Evolutionary conservation across 2,888 invertebrate genomes (phyloP), one percentile per base, ranked within the genome.

Genomic region (Proisotoma minuta): DNA sequence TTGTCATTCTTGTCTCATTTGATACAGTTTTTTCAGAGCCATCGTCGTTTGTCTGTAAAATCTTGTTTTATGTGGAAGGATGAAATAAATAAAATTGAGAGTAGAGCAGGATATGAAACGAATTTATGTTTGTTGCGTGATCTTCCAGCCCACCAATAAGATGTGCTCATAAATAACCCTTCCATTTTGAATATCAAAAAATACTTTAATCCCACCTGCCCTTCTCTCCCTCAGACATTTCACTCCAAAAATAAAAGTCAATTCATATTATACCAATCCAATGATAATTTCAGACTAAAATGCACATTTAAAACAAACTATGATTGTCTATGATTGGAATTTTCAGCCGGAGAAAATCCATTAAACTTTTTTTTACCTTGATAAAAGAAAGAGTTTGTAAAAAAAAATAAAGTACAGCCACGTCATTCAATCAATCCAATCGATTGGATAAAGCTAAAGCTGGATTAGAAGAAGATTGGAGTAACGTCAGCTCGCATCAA

Each of bases 101-200:
- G n/a, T 5, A 20, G 24, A 50, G 50, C 23, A 20, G 22, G 20
- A 10, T 52, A 52, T 52, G 49, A 23, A 62, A 63, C 68, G 71
- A 71, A 72, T 63, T 72, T 69, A 72, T 72, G 69, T 60, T 49
- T 66, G 68, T 71, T 72, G 71, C 72, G 72, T 72, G 72, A 72
- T 71, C 68, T 70, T 68, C 60, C 53, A 65, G 71, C 69, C 63
- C 63, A 51, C 72, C 72, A 72, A 72, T 72, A 69, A 70, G 67
- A 72, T 64, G 57, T 70, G 63, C 68, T 68, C 70, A 68, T 68
- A 72, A 72, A 69, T 70, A 72, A 70, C 69, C 66, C 72, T 69
- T 69, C 72, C 72, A 72, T 72, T 72, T 72, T 72, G 72, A 72
- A 72, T 70, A 72, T 70, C 63, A 72, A 68, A 68, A 67, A 62